These are phyloP conservation scores for Muscidifurax raptorellus DNA, from an alignment of 1,140 invertebrate genomes.

Conservation along the genomic window DNA sequence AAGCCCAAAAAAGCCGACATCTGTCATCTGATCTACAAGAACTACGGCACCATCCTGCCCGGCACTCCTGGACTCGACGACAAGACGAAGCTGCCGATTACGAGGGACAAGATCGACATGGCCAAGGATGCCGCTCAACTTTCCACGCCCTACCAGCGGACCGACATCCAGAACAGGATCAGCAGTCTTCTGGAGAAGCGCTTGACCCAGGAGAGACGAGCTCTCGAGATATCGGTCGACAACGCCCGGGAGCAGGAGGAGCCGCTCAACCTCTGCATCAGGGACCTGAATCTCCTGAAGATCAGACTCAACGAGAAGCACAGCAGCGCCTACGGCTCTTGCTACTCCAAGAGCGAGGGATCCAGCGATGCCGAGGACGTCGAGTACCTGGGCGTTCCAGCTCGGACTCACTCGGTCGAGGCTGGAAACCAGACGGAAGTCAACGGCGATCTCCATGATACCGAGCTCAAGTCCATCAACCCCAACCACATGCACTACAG, in stretches of 20 bases:
- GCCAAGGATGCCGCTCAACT: conserved; percentile 48
- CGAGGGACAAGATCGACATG: conserved; percentile 53
- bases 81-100: conserved; percentile 57
- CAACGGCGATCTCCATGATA: neutral
- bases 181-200: conserved; percentile 82
- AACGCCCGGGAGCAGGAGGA: conserved; percentile 78
- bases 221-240: conserved; percentile 53
- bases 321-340: conserved; percentile 77
- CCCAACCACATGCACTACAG: conserved; percentile 49
- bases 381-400: conserved; percentile 76
- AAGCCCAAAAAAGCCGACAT: conserved; percentile 94
- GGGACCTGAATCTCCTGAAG: conserved; percentile 82
- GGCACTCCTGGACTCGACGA: conserved; percentile 79
- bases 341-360: conserved; percentile 76
- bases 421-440: neutral
- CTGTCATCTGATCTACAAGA: conserved; percentile 93
- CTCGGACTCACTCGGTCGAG: neutral
- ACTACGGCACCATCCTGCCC: conserved; percentile 90
- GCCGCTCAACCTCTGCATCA: conserved; percentile 89
- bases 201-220: conserved; percentile 79
- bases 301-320: conserved; percentile 78
- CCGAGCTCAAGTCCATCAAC: conserved; percentile 32
- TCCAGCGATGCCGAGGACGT: conserved; percentile 76
- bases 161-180: conserved; percentile 83
- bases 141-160: conserved; percentile 71